Evolutionary conservation across 2,888 invertebrate species (phyloP), one percentile per base, ranked within the genome.

Genomic region (Athrips mouffetella): DNA sequence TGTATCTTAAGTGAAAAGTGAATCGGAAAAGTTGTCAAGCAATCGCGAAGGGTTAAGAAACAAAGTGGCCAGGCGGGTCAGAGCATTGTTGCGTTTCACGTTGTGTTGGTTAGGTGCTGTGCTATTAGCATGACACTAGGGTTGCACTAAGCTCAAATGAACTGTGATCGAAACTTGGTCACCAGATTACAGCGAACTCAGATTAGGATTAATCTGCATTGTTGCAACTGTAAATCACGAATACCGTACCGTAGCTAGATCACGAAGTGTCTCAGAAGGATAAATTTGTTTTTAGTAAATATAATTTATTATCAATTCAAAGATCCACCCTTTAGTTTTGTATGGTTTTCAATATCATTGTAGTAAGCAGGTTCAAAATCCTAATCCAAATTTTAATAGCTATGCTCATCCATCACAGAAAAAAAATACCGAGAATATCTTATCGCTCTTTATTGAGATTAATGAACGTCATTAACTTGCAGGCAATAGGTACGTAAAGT

Each of bases 41-140:
- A 54, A 47, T 54, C 15, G 45, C 41, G 41, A 31, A 27, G 45
- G 45, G 45, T 46, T 35, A 16, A 15, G 35, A 45, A 45, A 45
- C 33, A 35, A 35, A 35, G 35, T 35, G 15, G 7, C 16, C 11
- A 51, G 57, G 54, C 52, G 52, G 8, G 15, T 18, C 13, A n/a
- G 72, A 65, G 64, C 67, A 65, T 70, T 76, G 70, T 73, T 62
- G 59, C 62, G 66, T 61, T 65, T 57, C 62, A 64, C 58, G 61
- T 60, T 62, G 63, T 59, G 63, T 63, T 62, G 61, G 59, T 67
- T 67, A 68, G 62, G 62, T 47, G 5, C 16, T 31, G 8, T n/a
- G 3, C 25, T 64, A 63, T 68, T 70, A 63, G 66, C 63, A 69
- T 79, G 72, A 70, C 70, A 73, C 63, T 64, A 69, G 78, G 72